Evolutionary conservation across 1,140 invertebrate species (phyloP).

Genomic region (Drosophila subpulchrella): DNA sequence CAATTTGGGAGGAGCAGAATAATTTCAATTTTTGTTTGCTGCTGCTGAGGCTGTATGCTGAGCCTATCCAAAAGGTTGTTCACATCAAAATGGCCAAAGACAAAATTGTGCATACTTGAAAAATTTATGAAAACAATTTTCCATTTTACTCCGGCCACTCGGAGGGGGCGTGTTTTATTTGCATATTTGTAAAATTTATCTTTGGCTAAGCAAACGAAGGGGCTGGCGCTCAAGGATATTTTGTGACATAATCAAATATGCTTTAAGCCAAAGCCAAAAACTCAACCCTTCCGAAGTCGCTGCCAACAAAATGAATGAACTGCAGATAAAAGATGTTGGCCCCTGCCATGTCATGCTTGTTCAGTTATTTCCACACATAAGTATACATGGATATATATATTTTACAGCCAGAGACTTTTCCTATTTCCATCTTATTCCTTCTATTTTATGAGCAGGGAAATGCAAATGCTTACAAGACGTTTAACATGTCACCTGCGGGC

Average conservation of each 20-base stretch:
- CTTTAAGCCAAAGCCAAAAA: slow-evolving; percentile 73
- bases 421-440: slow-evolving; percentile 33
- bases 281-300: slow-evolving; percentile 75
- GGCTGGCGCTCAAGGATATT: slow-evolving; percentile 60
- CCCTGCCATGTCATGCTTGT: slow-evolving; percentile 31
- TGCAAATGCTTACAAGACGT: slow-evolving; percentile 82
- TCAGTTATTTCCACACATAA: slow-evolving; percentile 60
- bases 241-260: slow-evolving; percentile 82
- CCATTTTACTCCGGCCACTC: slow-evolving; percentile 10
- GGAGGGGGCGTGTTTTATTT: slow-evolving; percentile 46
- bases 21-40: slow-evolving; percentile 12
- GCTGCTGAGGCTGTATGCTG: not conserved
- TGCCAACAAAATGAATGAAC: slow-evolving; percentile 62
- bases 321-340: slow-evolving; percentile 66
- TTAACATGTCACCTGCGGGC: slow-evolving; percentile 81
- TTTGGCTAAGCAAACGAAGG: slow-evolving; percentile 54
- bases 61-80: slow-evolving; percentile 23
- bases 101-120: slow-evolving; percentile 58
- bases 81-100: slow-evolving; percentile 17
- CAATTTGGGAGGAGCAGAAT: slow-evolving; percentile 31
- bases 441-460: slow-evolving; percentile 52
- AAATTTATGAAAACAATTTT: slow-evolving; percentile 64
- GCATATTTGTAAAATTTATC: slow-evolving; percentile 81
- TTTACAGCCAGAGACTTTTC: slow-evolving; percentile 49
- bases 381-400: slow-evolving; percentile 15